Evolutionary conservation across 2,888 invertebrate species (phyloP), one percentile per base, ranked within the genome.

Genomic region (Trachelus troglodyta): DNA sequence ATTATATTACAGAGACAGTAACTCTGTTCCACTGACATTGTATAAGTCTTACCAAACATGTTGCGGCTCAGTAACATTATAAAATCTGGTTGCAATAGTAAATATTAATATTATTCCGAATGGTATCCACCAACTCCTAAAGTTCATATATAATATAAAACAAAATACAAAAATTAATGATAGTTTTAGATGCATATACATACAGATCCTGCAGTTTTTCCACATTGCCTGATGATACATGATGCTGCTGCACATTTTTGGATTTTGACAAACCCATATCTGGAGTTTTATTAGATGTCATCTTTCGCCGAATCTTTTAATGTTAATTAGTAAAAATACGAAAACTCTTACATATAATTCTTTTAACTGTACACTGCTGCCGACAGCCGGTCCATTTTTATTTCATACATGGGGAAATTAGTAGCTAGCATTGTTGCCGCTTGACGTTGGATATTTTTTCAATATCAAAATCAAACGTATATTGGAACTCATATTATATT

Each of bases 11-110:
- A 23, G 77, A 35, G 34, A 30, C 1, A 80, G 71, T 76, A 31
- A 23, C 56, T 56, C 1, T 9, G 23, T 23, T 56, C 15, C 9
- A 56, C 56, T 56, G 6, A 15, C 56, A 56, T 23, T 23, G 23
- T 23, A 56, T 23, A 23, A 56, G 12, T 71, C 94, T 93, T 94
- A 98, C 98, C 98, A 98, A 35, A 98, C 96, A 94, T 98, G 98
- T 92, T 97, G 95, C 3, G 98, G 98, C 89, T 97, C 96, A 34
- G 96, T 94, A 69, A 98, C 96, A 94, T 97, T 97, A 89, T 98
- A 96, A 91, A 96, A 97, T 87, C 98, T 93, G 12, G 97, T 98
- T 40, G 93, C 92, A 83, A 95, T 92, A 56, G 97, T 96, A 74
- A 96, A 92, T 35, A 94, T 88, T 83, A 95, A 92, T 79, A 97